phyloP scores from a whole-genome alignment of 2,797 vertebrate genomes.

The Percopsis omiscomaycus region DNA sequence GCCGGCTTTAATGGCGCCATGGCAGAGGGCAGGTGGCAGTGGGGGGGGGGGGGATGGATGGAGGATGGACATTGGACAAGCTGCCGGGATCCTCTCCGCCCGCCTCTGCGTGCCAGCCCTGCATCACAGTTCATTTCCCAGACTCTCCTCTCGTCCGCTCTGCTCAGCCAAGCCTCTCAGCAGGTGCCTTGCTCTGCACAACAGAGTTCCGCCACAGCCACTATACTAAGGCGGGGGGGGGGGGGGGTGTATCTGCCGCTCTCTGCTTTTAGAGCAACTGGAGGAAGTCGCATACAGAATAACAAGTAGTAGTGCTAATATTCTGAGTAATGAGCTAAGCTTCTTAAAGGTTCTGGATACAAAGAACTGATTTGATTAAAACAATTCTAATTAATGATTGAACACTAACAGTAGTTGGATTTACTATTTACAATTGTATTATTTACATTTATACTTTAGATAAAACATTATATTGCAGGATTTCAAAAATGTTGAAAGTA shows the following conservation, averaged over 20 bases:
- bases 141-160: conserved; percentile 55
- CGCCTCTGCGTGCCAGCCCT: conserved; percentile 57
- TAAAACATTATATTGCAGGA: not conserved
- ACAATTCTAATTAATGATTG: not conserved
- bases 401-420: not conserved
- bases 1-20: conserved; percentile 53
- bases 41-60: not conserved
- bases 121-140: conserved; percentile 69
- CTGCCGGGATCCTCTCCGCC: conserved; percentile 65
- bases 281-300: conserved; percentile 29
- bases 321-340: conserved; percentile 28
- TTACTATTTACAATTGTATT: not conserved
- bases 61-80: conserved; percentile 38
- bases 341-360: conserved; percentile 2
- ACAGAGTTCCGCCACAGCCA: conserved; percentile 33
- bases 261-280: conserved; percentile 1
- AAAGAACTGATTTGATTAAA: too few relatives aligned
- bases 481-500: not conserved
- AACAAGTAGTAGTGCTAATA: conserved; percentile 30
- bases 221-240: too few relatives aligned
- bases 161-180: conserved; percentile 70
- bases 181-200: conserved; percentile 65
- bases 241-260: conserved; percentile 26
- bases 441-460: too few relatives aligned
- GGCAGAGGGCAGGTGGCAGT: conserved; percentile 31